Conservation (phyloP, 2,113 vertebrate species). For the Catagonus wagneri region DNA sequence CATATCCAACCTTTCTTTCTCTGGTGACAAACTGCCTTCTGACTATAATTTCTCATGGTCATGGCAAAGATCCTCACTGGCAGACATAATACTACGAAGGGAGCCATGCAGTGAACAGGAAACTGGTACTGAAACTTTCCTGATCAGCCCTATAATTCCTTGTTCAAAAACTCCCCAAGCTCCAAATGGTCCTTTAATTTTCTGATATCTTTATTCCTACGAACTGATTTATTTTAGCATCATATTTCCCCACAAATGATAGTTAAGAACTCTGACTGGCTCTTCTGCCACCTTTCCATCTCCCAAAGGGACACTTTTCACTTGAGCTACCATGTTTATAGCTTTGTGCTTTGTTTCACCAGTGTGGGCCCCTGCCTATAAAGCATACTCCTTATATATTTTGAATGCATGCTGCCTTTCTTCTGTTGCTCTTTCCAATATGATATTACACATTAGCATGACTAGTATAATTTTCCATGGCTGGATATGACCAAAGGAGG, state of each 20-base stretch:
- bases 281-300: not conserved
- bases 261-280: not conserved
- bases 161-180: not conserved
- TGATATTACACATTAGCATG: not conserved
- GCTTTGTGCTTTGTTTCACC: not conserved
- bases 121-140: not conserved
- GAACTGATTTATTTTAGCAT: not conserved
- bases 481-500: not conserved
- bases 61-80: not conserved
- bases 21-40: not conserved
- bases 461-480: not conserved
- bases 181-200: constrained; percentile 24
- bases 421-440: not conserved
- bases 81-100: not conserved
- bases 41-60: not conserved
- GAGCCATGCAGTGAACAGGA: not conserved
- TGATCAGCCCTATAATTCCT: not conserved
- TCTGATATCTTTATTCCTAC: not conserved
- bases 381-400: not conserved
- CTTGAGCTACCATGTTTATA: not conserved
- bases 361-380: not conserved
- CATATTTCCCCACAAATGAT: not conserved
- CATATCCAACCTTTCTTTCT: not conserved
- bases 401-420: not conserved
- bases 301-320: not conserved